Conservation (phyloP, 2,888 invertebrate genomes). For the Apamea crenata region DNA sequence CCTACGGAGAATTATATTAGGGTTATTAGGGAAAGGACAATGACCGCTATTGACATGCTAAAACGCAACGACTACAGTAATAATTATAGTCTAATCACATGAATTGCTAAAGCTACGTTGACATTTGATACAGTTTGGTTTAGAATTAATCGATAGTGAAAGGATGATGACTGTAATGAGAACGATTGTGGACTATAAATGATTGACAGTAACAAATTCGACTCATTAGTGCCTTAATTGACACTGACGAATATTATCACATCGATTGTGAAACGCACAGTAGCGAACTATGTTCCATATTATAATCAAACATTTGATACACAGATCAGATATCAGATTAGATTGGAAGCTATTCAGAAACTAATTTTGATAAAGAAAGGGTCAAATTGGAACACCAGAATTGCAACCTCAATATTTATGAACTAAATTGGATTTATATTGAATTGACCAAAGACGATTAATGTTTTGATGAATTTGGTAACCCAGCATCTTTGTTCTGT, state of each 20-base stretch:
- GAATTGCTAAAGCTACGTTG: background rate
- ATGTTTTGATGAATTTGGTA: background rate
- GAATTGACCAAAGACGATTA: background rate
- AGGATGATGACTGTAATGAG: conserved; percentile 2
- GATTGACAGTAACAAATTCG: conserved; percentile 9
- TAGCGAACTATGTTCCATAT: conserved; percentile 7
- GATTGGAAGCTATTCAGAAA: conserved; percentile 2
- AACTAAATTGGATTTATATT: background rate
- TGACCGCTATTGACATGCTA: background rate
- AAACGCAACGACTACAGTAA: background rate
- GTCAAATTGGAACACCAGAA: background rate
- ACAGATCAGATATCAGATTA: conserved; percentile 14
- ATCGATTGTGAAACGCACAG: conserved; percentile 26
- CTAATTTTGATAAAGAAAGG: background rate
- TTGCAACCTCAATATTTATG: background rate
- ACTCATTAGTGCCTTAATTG: conserved; percentile 13
- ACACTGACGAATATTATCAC: background rate
- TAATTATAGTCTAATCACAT: background rate
- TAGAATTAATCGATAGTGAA: conserved; percentile 4
- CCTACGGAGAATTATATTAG: background rate
- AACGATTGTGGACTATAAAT: background rate
- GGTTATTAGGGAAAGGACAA: background rate
- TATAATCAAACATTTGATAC: conserved; percentile 27
- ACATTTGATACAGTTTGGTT: background rate
- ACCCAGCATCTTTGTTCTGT: background rate